Percentiles rank a stretch among this genome's conserved stretches.
These are phyloP conservation scores for Aradophagus sp. DNA, from an alignment of 1,140 invertebrate species.

Conservation along the genomic window DNA sequence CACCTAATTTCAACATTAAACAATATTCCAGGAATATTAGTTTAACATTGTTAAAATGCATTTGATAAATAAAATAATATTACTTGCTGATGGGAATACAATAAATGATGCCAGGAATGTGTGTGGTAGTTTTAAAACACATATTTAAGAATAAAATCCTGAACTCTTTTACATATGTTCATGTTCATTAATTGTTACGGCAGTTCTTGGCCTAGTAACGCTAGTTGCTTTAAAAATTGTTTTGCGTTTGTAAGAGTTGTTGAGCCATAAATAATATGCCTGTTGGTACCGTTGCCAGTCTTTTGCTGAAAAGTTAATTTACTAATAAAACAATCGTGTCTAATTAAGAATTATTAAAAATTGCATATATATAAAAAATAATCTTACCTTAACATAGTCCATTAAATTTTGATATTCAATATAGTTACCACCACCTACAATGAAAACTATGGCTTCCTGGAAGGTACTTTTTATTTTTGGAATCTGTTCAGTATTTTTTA, in stretches of 20 bases:
- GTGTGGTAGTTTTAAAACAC: conserved; percentile 30
- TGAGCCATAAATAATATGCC: conserved; percentile 94
- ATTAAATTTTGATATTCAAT: conserved; percentile 99
- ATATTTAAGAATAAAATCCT: conserved; percentile 42
- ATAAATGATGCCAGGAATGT: conserved; percentile 50
- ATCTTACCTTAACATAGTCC: conserved; percentile 90
- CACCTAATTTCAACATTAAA: too few species aligned
- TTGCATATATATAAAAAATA: neutral
- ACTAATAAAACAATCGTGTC: conserved; percentile 26
- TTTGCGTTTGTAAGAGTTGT: conserved; percentile 93
- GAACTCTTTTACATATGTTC: conserved; percentile 47
- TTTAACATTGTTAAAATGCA: too few species aligned
- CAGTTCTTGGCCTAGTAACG: conserved; percentile 82
- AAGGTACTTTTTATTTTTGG: conserved; percentile 82
- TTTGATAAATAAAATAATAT: too few species aligned
- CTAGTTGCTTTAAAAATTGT: conserved; percentile 94
- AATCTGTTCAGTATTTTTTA: conserved; percentile 82
- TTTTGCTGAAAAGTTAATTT: conserved; percentile 77
- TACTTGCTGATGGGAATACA: too few species aligned
- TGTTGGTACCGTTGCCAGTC: conserved; percentile 81
- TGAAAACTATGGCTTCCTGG: conserved; percentile 95
- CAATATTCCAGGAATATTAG: too few species aligned
- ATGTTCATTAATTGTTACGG: conserved; percentile 70
- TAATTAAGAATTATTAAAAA: conserved; percentile 1
- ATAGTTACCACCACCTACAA: conserved; percentile 99